These are phyloP conservation scores for Salvelinus alpinus DNA, from an alignment of 2,113 vertebrate species.

Conservation along the genomic window DNA sequence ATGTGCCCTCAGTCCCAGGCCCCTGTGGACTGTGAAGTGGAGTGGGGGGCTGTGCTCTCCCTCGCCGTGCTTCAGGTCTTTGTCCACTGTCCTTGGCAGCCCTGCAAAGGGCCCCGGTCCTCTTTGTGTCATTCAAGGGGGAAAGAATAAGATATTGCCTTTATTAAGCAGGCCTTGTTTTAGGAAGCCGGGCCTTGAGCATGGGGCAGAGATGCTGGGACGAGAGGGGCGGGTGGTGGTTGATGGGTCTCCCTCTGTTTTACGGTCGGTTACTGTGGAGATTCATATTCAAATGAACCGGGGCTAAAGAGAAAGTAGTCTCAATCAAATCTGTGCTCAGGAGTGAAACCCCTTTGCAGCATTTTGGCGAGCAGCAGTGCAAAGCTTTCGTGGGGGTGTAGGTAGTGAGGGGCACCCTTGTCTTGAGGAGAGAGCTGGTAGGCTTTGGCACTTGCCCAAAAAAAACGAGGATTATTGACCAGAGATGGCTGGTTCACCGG, in stretches of 20 bases:
- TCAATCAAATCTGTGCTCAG: constrained; percentile 85
- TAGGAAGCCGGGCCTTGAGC: constrained; percentile 78
- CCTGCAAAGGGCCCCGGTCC: constrained; percentile 78
- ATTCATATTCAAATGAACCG: constrained; percentile 89
- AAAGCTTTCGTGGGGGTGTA: constrained; percentile 37
- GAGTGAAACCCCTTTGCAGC: constrained; percentile 71
- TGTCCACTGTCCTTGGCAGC: constrained; percentile 79
- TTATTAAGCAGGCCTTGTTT: constrained; percentile 85
- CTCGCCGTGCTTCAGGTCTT: constrained; percentile 20
- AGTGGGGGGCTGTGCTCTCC: neutral
- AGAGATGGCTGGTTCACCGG: constrained; percentile 67
- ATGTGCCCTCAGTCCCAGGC: constrained; percentile 31
- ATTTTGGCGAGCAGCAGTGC: constrained; percentile 71
- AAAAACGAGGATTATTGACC: constrained; percentile 82
- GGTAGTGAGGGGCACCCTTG: constrained; percentile 41
- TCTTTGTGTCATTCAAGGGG: constrained; percentile 80
- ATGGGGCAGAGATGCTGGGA: constrained; percentile 58
- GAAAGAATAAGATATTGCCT: constrained; percentile 87
- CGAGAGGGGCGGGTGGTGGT: constrained; percentile 23
- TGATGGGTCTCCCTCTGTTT: constrained; percentile 66
- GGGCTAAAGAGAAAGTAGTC: constrained; percentile 73
- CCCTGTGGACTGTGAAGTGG: constrained; percentile 2
- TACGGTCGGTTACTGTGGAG: constrained; percentile 76
- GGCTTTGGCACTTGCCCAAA: constrained; percentile 57
- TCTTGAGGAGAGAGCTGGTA: neutral